Percentiles rank a stretch among this genome's conserved stretches.
Evolutionary conservation across 2,888 invertebrate species (phyloP).

Genomic region (Drosophila fungiperda): DNA sequence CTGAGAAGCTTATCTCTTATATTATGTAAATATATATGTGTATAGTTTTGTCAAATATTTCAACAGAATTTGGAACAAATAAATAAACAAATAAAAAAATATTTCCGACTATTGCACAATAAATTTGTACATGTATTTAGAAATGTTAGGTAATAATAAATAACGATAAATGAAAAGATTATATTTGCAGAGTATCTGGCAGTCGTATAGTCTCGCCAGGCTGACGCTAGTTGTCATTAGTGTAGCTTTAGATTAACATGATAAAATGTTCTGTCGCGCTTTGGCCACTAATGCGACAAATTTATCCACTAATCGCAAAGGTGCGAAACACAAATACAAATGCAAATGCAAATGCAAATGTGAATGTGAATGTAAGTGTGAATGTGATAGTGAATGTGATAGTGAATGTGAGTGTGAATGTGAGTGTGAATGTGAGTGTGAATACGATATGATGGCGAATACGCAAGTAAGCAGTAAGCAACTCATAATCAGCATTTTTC

Average conservation of each 20-base stretch:
- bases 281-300: constrained; percentile 13
- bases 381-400: background rate
- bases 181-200: constrained; percentile 8
- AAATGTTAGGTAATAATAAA: background rate
- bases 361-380: constrained; percentile 2
- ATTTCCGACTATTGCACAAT: background rate
- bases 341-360: background rate
- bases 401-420: constrained; percentile 1
- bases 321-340: constrained; percentile 25
- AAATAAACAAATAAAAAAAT: no score
- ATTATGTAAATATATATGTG: no score
- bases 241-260: constrained; percentile 10
- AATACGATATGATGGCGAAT: background rate
- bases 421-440: background rate
- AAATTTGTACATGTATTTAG: background rate
- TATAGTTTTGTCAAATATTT: no score
- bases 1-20: no score
- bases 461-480: no score
- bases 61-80: no score
- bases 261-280: constrained; percentile 32
- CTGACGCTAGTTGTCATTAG: background rate
- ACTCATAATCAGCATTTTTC: background rate
- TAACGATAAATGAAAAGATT: background rate
- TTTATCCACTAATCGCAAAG: constrained; percentile 32
- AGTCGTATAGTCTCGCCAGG: background rate